A percentile compares a stretch with the other conserved stretches of the same genome.
Conservation (phyloP, 2,797 vertebrate genomes). For the Squalus acanthias region DNA sequence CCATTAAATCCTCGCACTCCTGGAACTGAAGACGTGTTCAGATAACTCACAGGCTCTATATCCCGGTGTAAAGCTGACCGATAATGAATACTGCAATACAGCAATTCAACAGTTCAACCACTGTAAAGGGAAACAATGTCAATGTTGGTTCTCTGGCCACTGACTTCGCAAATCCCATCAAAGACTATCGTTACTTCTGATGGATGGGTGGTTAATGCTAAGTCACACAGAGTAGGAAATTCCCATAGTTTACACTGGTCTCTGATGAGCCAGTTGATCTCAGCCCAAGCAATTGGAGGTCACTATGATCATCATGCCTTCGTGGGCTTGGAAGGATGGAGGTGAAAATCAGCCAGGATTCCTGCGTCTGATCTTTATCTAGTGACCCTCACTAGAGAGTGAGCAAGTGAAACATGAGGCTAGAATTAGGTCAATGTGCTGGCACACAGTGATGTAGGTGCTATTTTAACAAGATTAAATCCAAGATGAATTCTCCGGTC, state of each 20-base stretch:
- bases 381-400: neutral
- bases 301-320: neutral
- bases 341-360: neutral
- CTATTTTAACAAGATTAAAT: neutral
- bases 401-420: neutral
- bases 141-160: neutral
- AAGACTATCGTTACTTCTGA: neutral
- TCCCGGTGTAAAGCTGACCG: neutral
- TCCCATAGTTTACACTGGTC: neutral
- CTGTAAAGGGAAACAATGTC: neutral
- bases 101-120: neutral
- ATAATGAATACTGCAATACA: neutral
- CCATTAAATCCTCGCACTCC: neutral
- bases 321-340: neutral
- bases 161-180: neutral
- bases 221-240: neutral
- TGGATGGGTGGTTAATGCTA: neutral
- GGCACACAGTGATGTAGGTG: neutral
- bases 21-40: neutral
- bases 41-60: neutral
- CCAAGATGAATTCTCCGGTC: neutral
- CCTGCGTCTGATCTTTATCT: neutral
- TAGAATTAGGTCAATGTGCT: neutral
- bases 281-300: neutral
- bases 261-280: neutral